Evolutionary conservation across 2,888 invertebrate genomes (phyloP).

Genomic region (Lepidochrysops patricia): DNA sequence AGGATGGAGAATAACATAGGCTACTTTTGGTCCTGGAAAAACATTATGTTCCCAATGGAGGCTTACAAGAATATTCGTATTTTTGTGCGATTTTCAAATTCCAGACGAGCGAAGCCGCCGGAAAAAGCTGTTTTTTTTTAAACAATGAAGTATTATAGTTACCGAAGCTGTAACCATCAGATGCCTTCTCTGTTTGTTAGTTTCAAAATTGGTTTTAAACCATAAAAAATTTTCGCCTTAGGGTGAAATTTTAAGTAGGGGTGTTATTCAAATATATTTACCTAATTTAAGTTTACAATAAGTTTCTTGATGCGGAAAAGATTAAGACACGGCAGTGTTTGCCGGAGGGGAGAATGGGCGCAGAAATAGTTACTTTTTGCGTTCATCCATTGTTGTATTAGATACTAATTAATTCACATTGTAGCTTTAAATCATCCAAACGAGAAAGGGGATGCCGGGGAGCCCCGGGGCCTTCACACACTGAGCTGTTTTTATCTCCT

Average conservation of each 20-base stretch:
- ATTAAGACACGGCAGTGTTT: neutral
- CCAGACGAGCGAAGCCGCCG: neutral
- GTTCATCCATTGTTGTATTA: neutral
- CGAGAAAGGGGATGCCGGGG: neutral
- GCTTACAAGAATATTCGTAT: too few species aligned
- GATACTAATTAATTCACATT: neutral
- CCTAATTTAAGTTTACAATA: neutral
- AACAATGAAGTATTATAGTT: too few species aligned
- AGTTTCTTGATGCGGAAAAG: slow-evolving; percentile 5
- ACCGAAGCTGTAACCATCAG: neutral
- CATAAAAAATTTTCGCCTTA: neutral
- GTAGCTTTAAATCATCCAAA: neutral
- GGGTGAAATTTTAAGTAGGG: neutral
- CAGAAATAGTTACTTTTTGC: neutral
- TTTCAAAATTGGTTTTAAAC: neutral
- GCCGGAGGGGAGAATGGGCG: neutral
- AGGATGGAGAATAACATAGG: too few species aligned
- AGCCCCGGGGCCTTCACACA: neutral
- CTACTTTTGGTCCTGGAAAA: too few species aligned
- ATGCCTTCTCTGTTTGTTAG: neutral
- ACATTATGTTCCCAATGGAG: too few species aligned
- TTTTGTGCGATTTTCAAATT: neutral
- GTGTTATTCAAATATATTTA: neutral
- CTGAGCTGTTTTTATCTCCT: neutral
- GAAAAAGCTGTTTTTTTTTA: neutral